These are phyloP conservation scores for Napeogenes inachia DNA, from an alignment of 2,888 invertebrate species.

Conservation along the genomic window DNA sequence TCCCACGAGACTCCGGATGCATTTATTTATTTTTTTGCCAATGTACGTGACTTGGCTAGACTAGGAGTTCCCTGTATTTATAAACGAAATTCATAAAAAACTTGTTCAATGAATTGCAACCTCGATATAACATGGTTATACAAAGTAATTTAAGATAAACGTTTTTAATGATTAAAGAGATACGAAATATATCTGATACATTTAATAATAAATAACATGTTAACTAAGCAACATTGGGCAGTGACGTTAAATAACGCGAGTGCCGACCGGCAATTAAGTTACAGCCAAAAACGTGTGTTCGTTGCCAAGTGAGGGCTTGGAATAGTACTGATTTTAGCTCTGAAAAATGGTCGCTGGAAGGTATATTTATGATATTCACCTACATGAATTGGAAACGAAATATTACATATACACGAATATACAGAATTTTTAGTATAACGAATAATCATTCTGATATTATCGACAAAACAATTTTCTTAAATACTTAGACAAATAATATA, in stretches of 20 bases:
- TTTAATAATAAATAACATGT: not conserved
- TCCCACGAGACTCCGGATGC: slow-evolving; percentile 9
- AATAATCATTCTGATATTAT: too few species aligned
- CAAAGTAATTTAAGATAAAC: too few species aligned
- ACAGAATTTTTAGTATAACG: too few species aligned
- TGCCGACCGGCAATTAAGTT: slow-evolving; percentile 25
- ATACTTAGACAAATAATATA: not conserved
- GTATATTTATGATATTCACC: not conserved
- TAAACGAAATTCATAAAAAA: too few species aligned
- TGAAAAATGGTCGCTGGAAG: not conserved
- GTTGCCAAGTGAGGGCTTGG: slow-evolving; percentile 16
- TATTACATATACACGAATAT: too few species aligned
- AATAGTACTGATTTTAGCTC: not conserved
- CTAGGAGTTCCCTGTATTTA: too few species aligned
- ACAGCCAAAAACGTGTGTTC: slow-evolving; percentile 26
- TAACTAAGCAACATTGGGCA: not conserved
- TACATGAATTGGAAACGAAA: not conserved
- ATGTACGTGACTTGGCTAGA: too few species aligned
- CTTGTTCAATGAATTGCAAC: too few species aligned
- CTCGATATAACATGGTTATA: too few species aligned
- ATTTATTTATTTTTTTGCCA: too few species aligned
- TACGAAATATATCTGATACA: too few species aligned
- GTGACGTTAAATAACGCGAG: slow-evolving; percentile 20
- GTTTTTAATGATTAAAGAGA: too few species aligned
- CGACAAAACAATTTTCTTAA: not conserved